Evolutionary conservation across 2,888 invertebrate genomes (phyloP).

Genomic region (Lypha dubia): DNA sequence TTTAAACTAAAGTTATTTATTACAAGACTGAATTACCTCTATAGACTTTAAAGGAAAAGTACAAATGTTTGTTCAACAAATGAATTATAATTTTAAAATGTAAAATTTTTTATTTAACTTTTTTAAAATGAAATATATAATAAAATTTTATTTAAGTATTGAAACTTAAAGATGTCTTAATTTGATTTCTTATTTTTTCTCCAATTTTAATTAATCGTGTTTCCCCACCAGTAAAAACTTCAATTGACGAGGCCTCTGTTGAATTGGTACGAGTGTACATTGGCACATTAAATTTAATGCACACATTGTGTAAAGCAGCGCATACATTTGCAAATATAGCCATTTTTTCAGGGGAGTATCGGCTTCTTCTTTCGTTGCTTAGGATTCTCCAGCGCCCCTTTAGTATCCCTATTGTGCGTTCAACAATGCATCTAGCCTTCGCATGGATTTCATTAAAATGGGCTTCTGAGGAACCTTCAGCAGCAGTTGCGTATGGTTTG

Average conservation of each 20-base stretch:
- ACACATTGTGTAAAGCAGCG: constrained; percentile 39
- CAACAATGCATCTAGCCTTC: no score
- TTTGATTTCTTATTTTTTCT: constrained; percentile 47
- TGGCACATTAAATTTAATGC: no score
- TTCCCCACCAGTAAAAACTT: constrained; percentile 11
- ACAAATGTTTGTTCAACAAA: constrained; percentile 26
- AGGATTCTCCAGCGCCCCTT: constrained; percentile 46
- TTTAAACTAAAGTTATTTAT: no score
- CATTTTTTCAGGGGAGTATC: constrained; percentile 51
- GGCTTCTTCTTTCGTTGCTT: constrained; percentile 46
- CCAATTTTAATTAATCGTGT: constrained; percentile 19
- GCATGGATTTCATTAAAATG: no score
- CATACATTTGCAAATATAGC: constrained; percentile 46
- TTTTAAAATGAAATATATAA: constrained; percentile 17
- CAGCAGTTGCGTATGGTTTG: constrained; percentile 17
- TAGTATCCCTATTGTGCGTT: no score
- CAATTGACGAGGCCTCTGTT: no score
- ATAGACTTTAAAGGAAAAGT: constrained; percentile 5
- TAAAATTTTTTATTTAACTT: constrained; percentile 15
- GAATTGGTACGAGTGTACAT: no score
- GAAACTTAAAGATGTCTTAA: constrained; percentile 20
- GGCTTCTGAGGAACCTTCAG: no score
- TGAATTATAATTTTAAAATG: constrained; percentile 23
- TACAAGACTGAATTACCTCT: neutral
- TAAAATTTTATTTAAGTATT: constrained; percentile 33